Base-by-base conservation (phyloP, 2,113 vertebrate species). In the Pelusios castaneus region DNA sequence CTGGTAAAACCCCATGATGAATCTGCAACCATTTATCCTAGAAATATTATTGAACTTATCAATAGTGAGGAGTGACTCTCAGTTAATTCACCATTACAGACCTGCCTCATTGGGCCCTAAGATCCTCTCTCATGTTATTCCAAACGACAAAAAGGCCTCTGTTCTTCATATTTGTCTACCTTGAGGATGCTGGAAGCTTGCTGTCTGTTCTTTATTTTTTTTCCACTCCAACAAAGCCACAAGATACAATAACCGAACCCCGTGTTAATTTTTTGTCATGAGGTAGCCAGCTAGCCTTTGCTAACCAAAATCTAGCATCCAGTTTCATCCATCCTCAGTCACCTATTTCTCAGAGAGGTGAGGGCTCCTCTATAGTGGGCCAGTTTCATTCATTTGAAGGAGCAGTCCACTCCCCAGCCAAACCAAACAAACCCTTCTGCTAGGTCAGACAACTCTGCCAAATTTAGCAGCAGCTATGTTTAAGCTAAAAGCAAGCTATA, bases 91-190 rank as follows among this genome's bases (percentile, higher is more conserved):
- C 19, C 25, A 27, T 47, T 58, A 31, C 16, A 1, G 0, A 1
- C 19, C 10, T 0, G 0, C 27, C 38, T 78, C 54, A 6, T 29
- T 60, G 78, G 10, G 43, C 29, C 9, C 7, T 16, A 17, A 67
- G 7, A 67, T 67, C n/a, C 34, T 81, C 11, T 1, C 55, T 63
- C 5, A 5, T 49, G 58, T 43, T 51, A 11, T 38, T 27, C 17
- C 25, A 52, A 2, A 25, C 13, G 60, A 22, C 55, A 47, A 24
- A 19, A 27, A 0, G 1, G 29, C 22, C 27, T 8, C 34, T 14
- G 0, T 38, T 83, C n/a, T 8, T 47, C 43, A 2, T 34, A 6
- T 43, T 79, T 38, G 22, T 67, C 34, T n/a, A 19, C 63, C 63
- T 29, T 6, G 34, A 19, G 34, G 31, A 10, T 73, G 22, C 70